Evolutionary conservation across 2,113 vertebrate species (phyloP), one percentile per base, ranked within the genome.

Genomic region (Halichoeres trimaculatus): DNA sequence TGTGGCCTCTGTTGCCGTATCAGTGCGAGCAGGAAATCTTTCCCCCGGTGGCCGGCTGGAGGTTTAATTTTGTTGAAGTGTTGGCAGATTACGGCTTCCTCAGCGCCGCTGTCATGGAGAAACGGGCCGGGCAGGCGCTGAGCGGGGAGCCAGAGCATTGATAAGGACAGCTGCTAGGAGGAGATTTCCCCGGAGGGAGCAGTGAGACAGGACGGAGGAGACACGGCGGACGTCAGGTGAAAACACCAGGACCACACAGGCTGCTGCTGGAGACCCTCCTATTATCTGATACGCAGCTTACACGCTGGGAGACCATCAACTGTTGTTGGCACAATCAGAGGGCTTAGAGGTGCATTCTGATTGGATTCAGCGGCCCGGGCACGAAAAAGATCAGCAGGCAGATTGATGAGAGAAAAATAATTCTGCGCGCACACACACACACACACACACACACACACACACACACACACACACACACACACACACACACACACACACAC

Each of bases 161-260:
- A 95, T 94, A 94, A 94, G 92, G 89, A 92, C 86, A 91, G 88
- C 82, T 93, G 88, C 57, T 85, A 90, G 87, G 76, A 61, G 76
- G 89, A 95, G 94, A 94, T 95, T 95, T 96, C 93, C 92, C 92
- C 65, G 65, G 93, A 92, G 94, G 91, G 89, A 91, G 76, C 51
- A 63, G 81, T 59, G 73, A 79, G 84, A 85, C 86, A 61, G 61
- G 87, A 84, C 83, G 72, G 80, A 64, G 66, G 67, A 89, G 82
- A 80, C 64, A 76, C 55, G 85, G 67, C 69, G 89, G 85, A 82
- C 85, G 70, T 92, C 90, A 93, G 92, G 88, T 94, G 84, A 93
- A 91, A 93, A 88, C 89, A 70, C 60, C 79, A 80, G 88, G 80
- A 79, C 70, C 81, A 60, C 62, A 78, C 84, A 50, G 83, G 69